A percentile compares a stretch with the other conserved stretches of the same genome.
Conservation (phyloP, 2,888 invertebrate genomes). For the Drosophila anomalata region DNA sequence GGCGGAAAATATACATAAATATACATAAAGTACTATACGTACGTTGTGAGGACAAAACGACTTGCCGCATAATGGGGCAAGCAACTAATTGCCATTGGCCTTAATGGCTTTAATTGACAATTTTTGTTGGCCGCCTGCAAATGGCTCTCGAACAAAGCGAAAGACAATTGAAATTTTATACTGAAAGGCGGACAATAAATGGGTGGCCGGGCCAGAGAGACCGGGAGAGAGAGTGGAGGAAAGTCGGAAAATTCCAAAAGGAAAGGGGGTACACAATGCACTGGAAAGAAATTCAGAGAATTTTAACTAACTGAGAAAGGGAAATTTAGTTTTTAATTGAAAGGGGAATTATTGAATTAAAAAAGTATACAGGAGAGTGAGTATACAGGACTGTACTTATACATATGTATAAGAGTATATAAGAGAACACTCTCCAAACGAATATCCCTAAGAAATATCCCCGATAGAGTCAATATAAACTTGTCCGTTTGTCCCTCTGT, state of each 20-base stretch:
- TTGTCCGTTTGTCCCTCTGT: no score
- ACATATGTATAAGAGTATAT: no score
- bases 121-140: conserved; percentile 39
- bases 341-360: no score
- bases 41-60: conserved; percentile 4
- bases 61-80: conserved; percentile 42
- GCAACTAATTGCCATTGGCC: conserved; percentile 58
- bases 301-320: background rate
- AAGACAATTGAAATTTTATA: conserved; percentile 58
- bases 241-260: background rate
- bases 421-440: no score
- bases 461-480: no score
- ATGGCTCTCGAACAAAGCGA: conserved; percentile 28
- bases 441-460: no score
- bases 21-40: no score
- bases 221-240: background rate
- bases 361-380: no score
- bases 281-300: background rate
- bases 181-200: conserved; percentile 34
- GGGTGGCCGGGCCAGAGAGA: background rate
- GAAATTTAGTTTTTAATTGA: no score
- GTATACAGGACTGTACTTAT: no score
- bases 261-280: background rate
- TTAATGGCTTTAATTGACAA: conserved; percentile 64
- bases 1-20: conserved; percentile 21